Evolutionary conservation across 2,797 vertebrate species (phyloP).

Genomic region (Vireo griseus): DNA sequence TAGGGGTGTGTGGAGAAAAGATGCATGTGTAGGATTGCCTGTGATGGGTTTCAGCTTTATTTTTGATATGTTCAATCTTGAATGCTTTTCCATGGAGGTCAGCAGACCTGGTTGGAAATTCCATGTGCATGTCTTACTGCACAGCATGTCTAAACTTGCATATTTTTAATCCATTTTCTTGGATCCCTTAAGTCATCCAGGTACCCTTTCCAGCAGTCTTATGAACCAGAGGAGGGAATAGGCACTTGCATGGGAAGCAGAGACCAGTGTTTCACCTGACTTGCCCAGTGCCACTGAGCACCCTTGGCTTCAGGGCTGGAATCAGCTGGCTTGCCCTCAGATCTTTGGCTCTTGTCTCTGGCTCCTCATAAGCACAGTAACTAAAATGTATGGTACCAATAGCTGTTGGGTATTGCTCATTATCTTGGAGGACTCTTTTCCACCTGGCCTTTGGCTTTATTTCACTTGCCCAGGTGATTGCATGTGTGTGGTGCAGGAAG

Average conservation of each 20-base stretch:
- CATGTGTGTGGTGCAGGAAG: neutral
- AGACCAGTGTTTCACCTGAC: neutral
- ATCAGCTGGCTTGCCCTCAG: neutral
- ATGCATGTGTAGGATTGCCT: neutral
- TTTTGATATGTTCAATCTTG: neutral
- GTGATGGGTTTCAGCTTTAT: neutral
- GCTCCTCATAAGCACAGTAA: neutral
- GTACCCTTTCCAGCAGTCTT: neutral
- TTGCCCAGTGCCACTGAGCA: neutral
- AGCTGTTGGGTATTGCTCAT: neutral
- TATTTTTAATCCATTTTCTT: neutral
- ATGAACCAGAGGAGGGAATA: neutral
- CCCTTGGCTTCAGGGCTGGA: neutral
- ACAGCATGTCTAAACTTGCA: neutral
- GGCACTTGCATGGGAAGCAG: neutral
- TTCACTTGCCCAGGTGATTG: neutral
- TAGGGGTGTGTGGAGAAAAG: rapidly evolving
- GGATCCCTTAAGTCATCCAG: neutral
- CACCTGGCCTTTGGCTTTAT: neutral
- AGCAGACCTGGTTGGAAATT: neutral
- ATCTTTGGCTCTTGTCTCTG: neutral
- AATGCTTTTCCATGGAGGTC: neutral
- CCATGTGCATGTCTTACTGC: neutral
- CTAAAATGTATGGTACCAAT: neutral
- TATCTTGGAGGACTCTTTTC: neutral